Evolutionary conservation across 1,140 invertebrate genomes (phyloP), one percentile per base, ranked within the genome.

Genomic region (Aphelenchoides fujianensis): DNA sequence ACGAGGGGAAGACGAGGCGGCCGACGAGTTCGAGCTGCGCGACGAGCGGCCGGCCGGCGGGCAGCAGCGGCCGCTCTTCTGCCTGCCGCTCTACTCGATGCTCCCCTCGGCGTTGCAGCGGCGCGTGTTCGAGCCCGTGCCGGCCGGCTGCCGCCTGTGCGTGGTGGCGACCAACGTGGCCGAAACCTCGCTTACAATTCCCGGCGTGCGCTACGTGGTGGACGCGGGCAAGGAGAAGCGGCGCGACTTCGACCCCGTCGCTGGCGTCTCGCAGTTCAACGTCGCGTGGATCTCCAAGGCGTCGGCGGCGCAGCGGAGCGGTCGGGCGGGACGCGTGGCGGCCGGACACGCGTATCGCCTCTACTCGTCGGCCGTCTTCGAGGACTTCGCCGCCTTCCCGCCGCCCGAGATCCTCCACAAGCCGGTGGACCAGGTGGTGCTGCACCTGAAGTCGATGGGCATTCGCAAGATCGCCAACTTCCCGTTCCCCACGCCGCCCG

Each of bases 101-200:
- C 86, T 99, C 28, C 89, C 92, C 1, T 89, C 89, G 9, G 82
- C 91, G 16, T 90, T 93, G 82, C 96, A 98, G 85, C 88, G 90
- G n/a, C 73, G 90, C 88, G 90, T 92, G 41, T 97, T 97, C 84
- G 85, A 91, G 75, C 84, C 89, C 0, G 89, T 91, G 0, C 94
- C 94, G 0, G 88, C 89, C 57, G 93, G 91, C 0, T 89, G 88
- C 57, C 87, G 41, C 63, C 85, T 98, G 0, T 97, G 95, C 85
- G 91, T 99, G 3, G 90, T 99, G 2, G 90, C 94, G 12, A 98
- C 96, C 0, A 98, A 98, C 84, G 92, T 98, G 0, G 95, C 96
- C 0, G 96, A 99, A 88, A 98, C 96, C 0, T 98, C 96, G 0
- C 86, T 99, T 0, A 99, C 96, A 0, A 98, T 99, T 84, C 95